Percentiles rank a stretch among this genome's conserved stretches.
Evolutionary conservation across 2,797 vertebrate species (phyloP).

Genomic region (Enteromius unitaeniatus): DNA sequence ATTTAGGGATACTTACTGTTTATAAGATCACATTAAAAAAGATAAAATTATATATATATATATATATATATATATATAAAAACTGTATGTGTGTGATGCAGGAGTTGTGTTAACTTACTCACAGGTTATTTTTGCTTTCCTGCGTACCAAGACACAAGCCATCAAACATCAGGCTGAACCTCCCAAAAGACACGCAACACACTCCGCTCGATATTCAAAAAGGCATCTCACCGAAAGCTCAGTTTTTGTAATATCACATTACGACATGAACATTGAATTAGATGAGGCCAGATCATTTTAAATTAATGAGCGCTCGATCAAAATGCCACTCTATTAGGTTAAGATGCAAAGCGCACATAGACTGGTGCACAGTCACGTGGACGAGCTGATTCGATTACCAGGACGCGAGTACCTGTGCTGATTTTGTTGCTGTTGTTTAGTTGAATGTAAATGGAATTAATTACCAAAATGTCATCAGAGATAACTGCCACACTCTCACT

Average conservation of each 20-base stretch:
- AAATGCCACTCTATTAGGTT: constrained; percentile 73
- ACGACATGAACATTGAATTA: constrained; percentile 54
- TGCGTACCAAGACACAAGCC: neutral
- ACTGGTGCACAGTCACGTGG: constrained; percentile 11
- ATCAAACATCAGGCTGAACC: neutral
- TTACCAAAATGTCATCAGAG: constrained; percentile 54
- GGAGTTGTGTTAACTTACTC: neutral
- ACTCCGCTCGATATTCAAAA: constrained; percentile 54
- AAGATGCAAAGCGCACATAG: constrained; percentile 75
- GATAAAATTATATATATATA: too few species aligned
- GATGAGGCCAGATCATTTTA: constrained; percentile 56
- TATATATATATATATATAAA: too few species aligned
- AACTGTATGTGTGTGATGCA: too few species aligned
- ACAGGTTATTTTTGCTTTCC: neutral
- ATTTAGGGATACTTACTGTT: neutral
- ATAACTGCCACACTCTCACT: constrained; percentile 53
- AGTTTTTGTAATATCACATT: constrained; percentile 41
- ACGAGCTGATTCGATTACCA: constrained; percentile 53
- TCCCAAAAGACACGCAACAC: constrained; percentile 1
- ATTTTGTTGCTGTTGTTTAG: constrained; percentile 61
- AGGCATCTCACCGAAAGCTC: constrained; percentile 23
- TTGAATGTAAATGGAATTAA: constrained; percentile 61
- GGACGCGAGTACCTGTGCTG: constrained; percentile 49
- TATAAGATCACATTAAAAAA: neutral
- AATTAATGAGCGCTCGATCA: constrained; percentile 62